Base-by-base conservation (phyloP, 2,888 invertebrate genomes). In the Pegoplata infirma region DNA sequence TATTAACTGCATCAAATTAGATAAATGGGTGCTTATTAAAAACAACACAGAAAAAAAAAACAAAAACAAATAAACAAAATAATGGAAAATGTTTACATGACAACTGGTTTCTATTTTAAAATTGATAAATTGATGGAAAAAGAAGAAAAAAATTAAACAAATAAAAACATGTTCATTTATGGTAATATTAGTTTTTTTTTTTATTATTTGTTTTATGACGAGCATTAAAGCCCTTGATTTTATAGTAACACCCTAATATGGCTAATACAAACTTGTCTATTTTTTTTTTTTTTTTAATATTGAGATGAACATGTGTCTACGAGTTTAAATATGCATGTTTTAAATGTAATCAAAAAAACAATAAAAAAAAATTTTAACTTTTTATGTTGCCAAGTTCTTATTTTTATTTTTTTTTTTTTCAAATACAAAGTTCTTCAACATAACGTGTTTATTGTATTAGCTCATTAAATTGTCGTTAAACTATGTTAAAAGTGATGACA, bases 61-160 rank as follows among this genome's bases (percentile, higher is more conserved):
- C n/a, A n/a, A 58, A n/a, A 66, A 36, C 32, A 32, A 58, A 51
- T 19, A 51, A 67, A 55, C 17, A 32, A 17, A 14, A 14, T 56
- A 32, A 72, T 64, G 55, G 14, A 56, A 64, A 64, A 56, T 55
- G 6, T 55, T 72, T 14, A 55, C 32, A 56, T 17, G 71, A 56
- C 61, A 55, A 63, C 59, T 47, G 56, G 46, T 63, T 72, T 63
- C 36, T 21, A 3, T 1, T 32, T 10, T 7, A 6, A 1, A 2
- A 28, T 1, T 2, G 12, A 32, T 10, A 32, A 7, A 10, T 10
- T 32, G 32, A 10, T 2, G 10, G 32, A 10, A 32, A 32, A 32
- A 32, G n/a, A n/a, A n/a, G n/a, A n/a, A n/a, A n/a, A n/a, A n/a
- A n/a, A n/a, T n/a, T n/a, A n/a, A 32, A 2, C 32, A 32, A 10